phyloP scores from a whole-genome alignment of 2,888 invertebrate genomes.

The Ypsolopha scabrella region DNA sequence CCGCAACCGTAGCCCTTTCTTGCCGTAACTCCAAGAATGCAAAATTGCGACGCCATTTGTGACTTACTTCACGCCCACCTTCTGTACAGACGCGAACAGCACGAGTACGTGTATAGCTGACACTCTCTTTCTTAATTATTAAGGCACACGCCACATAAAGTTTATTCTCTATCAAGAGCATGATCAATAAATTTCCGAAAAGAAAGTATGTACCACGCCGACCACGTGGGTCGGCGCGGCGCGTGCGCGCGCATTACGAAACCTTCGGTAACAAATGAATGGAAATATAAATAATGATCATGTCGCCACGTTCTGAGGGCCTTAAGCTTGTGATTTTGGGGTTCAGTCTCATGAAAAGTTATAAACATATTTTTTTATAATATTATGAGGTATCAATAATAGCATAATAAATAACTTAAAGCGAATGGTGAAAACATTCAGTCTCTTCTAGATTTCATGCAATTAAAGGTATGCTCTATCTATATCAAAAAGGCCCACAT shows the following conservation, averaged over 20 bases:
- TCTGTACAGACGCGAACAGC: too few species aligned
- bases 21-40: too few species aligned
- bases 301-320: not conserved
- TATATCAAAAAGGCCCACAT: too few species aligned
- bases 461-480: too few species aligned
- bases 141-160: not conserved
- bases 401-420: not conserved
- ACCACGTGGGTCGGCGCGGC: conserved; percentile 37
- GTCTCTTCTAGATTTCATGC: too few species aligned
- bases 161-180: not conserved
- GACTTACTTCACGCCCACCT: too few species aligned
- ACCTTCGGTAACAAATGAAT: not conserved
- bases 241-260: conserved; percentile 40
- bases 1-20: too few species aligned
- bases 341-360: not conserved
- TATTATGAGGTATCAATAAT: not conserved
- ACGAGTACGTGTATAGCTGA: too few species aligned
- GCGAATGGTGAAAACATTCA: not conserved
- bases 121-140: not conserved
- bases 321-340: not conserved
- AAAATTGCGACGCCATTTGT: too few species aligned
- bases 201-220: conserved; percentile 27
- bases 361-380: not conserved
- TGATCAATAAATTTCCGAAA: conserved; percentile 35
- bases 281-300: not conserved